These are phyloP conservation scores for Thrips palmi DNA, from an alignment of 1,140 invertebrate species.

Conservation along the genomic window DNA sequence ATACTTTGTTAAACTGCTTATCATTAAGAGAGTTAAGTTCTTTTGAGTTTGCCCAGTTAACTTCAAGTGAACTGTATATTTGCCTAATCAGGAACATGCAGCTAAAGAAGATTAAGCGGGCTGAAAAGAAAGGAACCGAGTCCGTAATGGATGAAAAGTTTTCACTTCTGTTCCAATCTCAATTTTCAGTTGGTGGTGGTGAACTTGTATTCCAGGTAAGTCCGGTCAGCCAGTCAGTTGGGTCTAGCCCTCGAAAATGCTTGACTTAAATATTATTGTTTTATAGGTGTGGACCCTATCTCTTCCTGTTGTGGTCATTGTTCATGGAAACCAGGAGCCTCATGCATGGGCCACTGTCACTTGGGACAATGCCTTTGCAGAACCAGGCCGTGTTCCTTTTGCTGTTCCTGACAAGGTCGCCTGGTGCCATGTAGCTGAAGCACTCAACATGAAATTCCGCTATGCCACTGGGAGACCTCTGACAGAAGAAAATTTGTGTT, in stretches of 20 bases:
- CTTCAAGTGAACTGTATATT: too few relatives aligned
- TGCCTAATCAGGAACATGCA: slow-evolving; percentile 84
- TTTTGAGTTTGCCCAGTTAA: too few relatives aligned
- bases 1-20: too few relatives aligned
- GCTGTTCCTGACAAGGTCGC: slow-evolving; percentile 79
- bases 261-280: too few relatives aligned
- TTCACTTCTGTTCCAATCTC: slow-evolving; percentile 80
- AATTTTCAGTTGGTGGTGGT: slow-evolving; percentile 78
- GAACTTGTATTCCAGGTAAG: slow-evolving; percentile 70
- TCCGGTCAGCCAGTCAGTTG: too few relatives aligned
- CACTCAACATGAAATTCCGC: slow-evolving; percentile 76
- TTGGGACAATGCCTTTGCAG: slow-evolving; percentile 95
- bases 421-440: slow-evolving; percentile 70
- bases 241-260: too few relatives aligned
- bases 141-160: slow-evolving; percentile 98
- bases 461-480: slow-evolving; percentile 62
- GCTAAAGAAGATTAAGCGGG: slow-evolving; percentile 82
- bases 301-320: slow-evolving; percentile 91
- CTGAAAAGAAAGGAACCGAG: slow-evolving; percentile 85
- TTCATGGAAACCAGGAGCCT: slow-evolving; percentile 94
- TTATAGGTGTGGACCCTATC: slow-evolving; percentile 75
- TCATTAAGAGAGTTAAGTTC: too few relatives aligned
- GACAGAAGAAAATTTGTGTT: slow-evolving; percentile 68
- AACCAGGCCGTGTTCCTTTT: slow-evolving; percentile 76
- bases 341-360: slow-evolving; percentile 94